phyloP scores from a whole-genome alignment of 2,888 invertebrate species.

The Aromia moschata region DNA sequence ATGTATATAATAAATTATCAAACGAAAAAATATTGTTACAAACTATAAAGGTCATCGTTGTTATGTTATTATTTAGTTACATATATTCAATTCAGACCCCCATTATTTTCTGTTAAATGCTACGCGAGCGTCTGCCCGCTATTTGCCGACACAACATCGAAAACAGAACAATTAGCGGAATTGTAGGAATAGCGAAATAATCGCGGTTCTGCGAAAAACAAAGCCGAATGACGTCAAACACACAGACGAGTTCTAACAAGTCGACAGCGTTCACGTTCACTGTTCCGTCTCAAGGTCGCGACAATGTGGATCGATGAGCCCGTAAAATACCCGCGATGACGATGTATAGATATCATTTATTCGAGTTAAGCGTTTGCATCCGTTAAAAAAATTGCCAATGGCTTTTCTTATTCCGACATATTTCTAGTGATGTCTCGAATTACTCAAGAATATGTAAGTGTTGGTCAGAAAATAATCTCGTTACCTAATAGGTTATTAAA shows the following conservation, averaged over 20 bases:
- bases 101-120: neutral
- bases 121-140: neutral
- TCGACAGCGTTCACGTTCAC: conserved; percentile 12
- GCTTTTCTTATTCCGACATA: no score
- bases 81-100: neutral
- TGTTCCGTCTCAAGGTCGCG: conserved; percentile 10
- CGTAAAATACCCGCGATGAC: neutral
- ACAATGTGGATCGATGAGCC: conserved; percentile 6
- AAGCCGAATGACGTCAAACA: conserved; percentile 12
- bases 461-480: no score
- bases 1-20: no score
- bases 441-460: no score
- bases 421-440: no score
- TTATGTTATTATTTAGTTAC: neutral
- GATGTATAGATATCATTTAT: neutral
- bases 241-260: conserved; percentile 18
- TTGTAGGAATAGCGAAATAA: conserved; percentile 16
- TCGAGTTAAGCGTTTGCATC: neutral
- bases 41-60: neutral
- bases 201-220: conserved; percentile 14
- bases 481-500: no score
- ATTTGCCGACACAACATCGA: neutral
- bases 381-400: neutral
- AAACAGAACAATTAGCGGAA: conserved; percentile 16
- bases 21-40: no score